Evolutionary conservation across 2,797 vertebrate species (phyloP).

Genomic region (Clamator glandarius): DNA sequence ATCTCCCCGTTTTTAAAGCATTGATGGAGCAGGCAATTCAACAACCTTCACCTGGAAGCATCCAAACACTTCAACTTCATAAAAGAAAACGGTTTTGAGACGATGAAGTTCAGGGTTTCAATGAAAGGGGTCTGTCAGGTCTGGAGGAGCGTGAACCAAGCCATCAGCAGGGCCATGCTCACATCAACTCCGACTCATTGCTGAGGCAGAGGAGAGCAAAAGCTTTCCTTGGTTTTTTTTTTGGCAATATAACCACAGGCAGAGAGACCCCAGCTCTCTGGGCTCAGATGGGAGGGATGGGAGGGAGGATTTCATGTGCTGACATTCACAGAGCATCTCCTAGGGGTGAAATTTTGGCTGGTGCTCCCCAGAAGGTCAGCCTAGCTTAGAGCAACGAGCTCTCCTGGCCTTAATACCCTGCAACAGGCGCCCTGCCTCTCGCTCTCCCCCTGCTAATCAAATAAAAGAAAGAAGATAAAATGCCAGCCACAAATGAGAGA

Average conservation of each 20-base stretch:
- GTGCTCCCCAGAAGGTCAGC: slow-evolving; percentile 14
- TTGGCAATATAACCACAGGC: fast-evolving
- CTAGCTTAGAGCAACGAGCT: background rate
- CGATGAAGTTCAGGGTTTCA: background rate
- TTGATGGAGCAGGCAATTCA: slow-evolving; percentile 38
- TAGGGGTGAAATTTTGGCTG: background rate
- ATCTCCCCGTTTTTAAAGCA: background rate
- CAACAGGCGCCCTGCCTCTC: background rate
- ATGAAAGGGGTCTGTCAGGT: background rate
- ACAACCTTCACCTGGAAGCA: slow-evolving; percentile 49
- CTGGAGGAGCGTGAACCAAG: background rate
- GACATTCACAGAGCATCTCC: background rate
- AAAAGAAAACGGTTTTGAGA: slow-evolving; percentile 7
- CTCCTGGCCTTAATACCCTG: slow-evolving; percentile 12
- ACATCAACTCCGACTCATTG: background rate
- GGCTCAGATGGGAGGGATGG: background rate
- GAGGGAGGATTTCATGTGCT: background rate
- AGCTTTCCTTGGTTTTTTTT: background rate
- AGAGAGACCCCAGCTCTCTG: fast-evolving
- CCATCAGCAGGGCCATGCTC: background rate
- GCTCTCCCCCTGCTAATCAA: slow-evolving; percentile 9
- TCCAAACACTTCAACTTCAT: slow-evolving; percentile 3
- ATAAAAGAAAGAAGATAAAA: slow-evolving; percentile 66
- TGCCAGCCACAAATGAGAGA: slow-evolving; percentile 48
- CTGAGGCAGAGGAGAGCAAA: background rate